Percentiles rank a stretch among this genome's conserved stretches.
phyloP scores from a whole-genome alignment of 2,797 vertebrate species.

The Sebastes kiyomatsui region DNA sequence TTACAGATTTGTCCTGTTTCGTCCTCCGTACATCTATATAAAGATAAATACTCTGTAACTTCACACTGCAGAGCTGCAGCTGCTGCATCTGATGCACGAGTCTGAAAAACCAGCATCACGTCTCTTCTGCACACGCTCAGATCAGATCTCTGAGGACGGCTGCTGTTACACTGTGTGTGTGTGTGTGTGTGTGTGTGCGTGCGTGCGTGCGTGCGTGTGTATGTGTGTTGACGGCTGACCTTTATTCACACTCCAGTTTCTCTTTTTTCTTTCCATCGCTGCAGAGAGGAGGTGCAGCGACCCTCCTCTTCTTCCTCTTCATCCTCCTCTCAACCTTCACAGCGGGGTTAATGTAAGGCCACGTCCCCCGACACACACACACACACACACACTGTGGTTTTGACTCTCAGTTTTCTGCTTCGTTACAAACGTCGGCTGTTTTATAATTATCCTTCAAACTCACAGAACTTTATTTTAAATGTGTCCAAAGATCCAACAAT shows the following conservation, averaged over 20 bases:
- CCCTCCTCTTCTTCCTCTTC: slow-evolving; percentile 48
- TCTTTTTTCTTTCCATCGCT: not conserved
- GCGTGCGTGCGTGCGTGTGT: not conserved
- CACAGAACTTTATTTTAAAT: too few relatives aligned
- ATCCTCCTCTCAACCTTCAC: slow-evolving; percentile 65
- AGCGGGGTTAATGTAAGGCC: slow-evolving; percentile 73
- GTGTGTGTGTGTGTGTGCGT: not conserved
- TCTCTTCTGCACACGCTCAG: slow-evolving; percentile 15
- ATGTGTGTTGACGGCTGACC: slow-evolving; percentile 62
- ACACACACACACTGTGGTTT: not conserved
- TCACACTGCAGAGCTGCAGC: not conserved
- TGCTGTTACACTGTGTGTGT: not conserved
- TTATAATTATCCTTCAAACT: not conserved
- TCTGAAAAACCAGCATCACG: not conserved
- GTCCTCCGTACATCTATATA: too few relatives aligned
- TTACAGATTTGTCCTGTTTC: too few relatives aligned
- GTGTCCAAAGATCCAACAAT: too few relatives aligned
- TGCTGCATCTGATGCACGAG: slow-evolving; percentile 12
- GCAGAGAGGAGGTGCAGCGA: slow-evolving; percentile 21
- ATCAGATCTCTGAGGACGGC: slow-evolving; percentile 12
- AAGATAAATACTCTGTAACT: too few relatives aligned
- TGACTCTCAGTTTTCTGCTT: not conserved
- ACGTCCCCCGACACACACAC: slow-evolving; percentile 42
- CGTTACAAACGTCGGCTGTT: not conserved
- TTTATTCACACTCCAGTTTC: slow-evolving; percentile 61